A percentile compares a stretch with the other conserved stretches of the same genome.
Conservation (phyloP, 2,888 invertebrate genomes). For the Scaptomyza tumidula region DNA sequence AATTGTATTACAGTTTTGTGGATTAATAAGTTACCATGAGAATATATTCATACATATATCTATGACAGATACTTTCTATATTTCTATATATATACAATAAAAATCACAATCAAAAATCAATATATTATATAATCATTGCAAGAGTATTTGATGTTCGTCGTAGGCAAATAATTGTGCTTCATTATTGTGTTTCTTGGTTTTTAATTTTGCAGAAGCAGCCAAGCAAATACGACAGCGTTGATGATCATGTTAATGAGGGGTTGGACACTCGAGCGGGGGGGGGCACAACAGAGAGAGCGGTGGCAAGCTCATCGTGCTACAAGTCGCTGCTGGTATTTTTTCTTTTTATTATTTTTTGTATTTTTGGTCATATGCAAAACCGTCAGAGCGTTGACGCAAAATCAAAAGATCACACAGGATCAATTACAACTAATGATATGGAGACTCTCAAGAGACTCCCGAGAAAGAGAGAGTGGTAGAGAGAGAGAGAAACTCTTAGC, state of each 20-base stretch:
- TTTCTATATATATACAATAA: not conserved
- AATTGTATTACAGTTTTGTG: not conserved
- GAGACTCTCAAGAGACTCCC: constrained; percentile 32
- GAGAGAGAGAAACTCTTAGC: constrained; percentile 9
- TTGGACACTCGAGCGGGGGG: constrained; percentile 36
- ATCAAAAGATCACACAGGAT: constrained; percentile 81
- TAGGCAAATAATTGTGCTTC: not conserved
- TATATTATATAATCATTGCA: too few relatives aligned
- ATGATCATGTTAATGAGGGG: constrained; percentile 81
- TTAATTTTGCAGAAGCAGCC: constrained; percentile 73
- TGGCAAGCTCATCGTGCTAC: constrained; percentile 51
- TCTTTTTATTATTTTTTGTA: not conserved
- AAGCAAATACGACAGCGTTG: constrained; percentile 80
- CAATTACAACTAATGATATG: constrained; percentile 82
- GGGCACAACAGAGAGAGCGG: not conserved
- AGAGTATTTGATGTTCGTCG: not conserved
- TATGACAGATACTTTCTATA: too few relatives aligned
- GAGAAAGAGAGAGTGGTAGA: not conserved
- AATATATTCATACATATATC: not conserved
- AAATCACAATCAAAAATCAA: not conserved
- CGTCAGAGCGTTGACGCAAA: constrained; percentile 77
- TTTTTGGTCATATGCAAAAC: constrained; percentile 51
- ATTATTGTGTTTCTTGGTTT: constrained; percentile 34
- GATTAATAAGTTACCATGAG: not conserved
- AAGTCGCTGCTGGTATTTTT: constrained; percentile 52